Evolutionary conservation across 2,113 vertebrate genomes (phyloP).

Genomic region (Girardinichthys multiradiatus): DNA sequence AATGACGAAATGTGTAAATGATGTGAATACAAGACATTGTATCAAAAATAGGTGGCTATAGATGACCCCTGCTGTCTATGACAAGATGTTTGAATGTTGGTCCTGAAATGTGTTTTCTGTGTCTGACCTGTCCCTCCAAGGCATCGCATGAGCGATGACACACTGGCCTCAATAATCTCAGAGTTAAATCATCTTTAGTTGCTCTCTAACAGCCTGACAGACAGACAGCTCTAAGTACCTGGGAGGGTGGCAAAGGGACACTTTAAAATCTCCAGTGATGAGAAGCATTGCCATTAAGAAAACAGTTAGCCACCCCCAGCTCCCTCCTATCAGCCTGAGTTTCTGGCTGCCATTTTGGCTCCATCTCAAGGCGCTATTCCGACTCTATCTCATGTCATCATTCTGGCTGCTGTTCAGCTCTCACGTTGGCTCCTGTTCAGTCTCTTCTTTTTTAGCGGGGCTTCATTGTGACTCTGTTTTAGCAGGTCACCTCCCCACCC

Average conservation of each 20-base stretch:
- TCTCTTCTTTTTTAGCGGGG: slow-evolving; percentile 68
- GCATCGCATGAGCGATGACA: slow-evolving; percentile 48
- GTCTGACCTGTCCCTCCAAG: slow-evolving; percentile 58
- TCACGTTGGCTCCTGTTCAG: slow-evolving; percentile 70
- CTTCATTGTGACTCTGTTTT: slow-evolving; percentile 63
- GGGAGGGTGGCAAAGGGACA: slow-evolving; percentile 72
- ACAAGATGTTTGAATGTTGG: not conserved
- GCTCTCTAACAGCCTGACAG: slow-evolving; percentile 67
- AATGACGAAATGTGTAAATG: not conserved
- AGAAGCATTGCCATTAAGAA: slow-evolving; percentile 65
- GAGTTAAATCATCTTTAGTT: slow-evolving; percentile 74
- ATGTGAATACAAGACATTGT: not conserved
- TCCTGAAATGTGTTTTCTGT: slow-evolving; percentile 37
- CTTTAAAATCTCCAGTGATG: slow-evolving; percentile 71
- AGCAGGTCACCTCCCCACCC: slow-evolving; percentile 41
- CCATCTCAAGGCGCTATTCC: slow-evolving; percentile 74
- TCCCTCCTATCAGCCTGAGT: slow-evolving; percentile 59
- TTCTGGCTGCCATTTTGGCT: slow-evolving; percentile 75
- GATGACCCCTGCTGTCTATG: slow-evolving; percentile 1
- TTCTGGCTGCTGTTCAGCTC: slow-evolving; percentile 75
- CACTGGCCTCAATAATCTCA: slow-evolving; percentile 57
- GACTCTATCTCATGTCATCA: slow-evolving; percentile 77
- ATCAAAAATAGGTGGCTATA: slow-evolving; percentile 39
- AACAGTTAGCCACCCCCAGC: slow-evolving; percentile 65
- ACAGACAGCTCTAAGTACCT: slow-evolving; percentile 76